Evolutionary conservation across 2,113 vertebrate species (phyloP).

Genomic region (Cnemophilus loriae): DNA sequence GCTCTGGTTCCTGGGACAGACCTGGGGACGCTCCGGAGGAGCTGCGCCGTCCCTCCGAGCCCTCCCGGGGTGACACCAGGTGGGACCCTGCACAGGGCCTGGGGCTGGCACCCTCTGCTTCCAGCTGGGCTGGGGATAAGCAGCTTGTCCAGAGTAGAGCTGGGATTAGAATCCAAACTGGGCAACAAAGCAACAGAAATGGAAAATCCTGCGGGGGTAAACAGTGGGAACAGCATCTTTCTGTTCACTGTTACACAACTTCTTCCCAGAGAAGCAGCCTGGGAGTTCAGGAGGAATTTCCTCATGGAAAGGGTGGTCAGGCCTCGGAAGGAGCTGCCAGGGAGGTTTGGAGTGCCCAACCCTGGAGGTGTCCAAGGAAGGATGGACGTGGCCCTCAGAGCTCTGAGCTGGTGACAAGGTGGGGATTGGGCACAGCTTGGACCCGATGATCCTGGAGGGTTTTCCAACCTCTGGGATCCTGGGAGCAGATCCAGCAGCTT

Average conservation of each 20-base stretch:
- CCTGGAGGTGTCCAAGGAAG: not conserved
- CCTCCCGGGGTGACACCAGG: not conserved
- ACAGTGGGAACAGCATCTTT: not conserved
- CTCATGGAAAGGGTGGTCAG: not conserved
- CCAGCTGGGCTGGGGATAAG: not conserved
- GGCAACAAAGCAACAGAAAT: not conserved
- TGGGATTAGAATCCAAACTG: not conserved
- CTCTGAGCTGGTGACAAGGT: not conserved
- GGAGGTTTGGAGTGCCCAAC: not conserved
- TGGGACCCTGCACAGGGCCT: not conserved
- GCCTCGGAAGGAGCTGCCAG: rapidly evolving
- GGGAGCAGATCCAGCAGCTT: not conserved
- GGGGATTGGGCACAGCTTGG: rapidly evolving
- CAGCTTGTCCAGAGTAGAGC: rapidly evolving
- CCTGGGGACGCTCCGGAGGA: not conserved
- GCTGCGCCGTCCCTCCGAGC: not conserved
- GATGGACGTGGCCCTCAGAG: rapidly evolving
- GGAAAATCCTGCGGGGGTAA: not conserved
- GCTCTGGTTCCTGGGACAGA: not conserved
- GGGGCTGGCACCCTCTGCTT: not conserved
- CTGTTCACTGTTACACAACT: not conserved
- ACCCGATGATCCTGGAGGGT: rapidly evolving
- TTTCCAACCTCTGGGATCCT: not conserved
- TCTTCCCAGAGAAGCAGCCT: not conserved
- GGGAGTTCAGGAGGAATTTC: not conserved